phyloP scores from a whole-genome alignment of 2,888 invertebrate species.

The Pristionchus exspectatus region DNA sequence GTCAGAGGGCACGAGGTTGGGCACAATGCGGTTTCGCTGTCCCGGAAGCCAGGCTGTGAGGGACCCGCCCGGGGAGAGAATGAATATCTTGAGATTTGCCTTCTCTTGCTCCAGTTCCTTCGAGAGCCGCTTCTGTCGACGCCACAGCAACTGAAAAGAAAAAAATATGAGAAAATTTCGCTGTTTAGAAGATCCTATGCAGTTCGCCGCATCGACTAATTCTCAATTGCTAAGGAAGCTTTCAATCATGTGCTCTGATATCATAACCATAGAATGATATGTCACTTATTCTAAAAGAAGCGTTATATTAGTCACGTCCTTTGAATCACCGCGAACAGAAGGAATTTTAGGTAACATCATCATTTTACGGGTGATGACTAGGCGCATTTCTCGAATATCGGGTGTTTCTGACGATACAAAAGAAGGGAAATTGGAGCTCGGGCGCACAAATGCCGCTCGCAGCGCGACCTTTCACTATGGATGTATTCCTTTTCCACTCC shows the following conservation, averaged over 20 bases:
- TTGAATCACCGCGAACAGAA: background rate
- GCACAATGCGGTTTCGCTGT: background rate
- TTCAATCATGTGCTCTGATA: no score
- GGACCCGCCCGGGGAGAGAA: constrained; percentile 16
- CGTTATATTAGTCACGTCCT: background rate
- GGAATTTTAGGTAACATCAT: background rate
- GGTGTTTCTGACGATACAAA: background rate
- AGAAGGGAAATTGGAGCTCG: background rate
- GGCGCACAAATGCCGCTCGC: background rate
- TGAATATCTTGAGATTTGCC: constrained; percentile 46
- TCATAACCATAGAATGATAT: no score
- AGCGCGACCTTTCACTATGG: background rate
- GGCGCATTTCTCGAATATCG: background rate
- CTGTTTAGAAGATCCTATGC: background rate
- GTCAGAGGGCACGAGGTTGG: background rate
- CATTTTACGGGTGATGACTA: background rate
- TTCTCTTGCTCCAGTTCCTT: constrained; percentile 51
- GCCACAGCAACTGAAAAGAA: constrained; percentile 42
- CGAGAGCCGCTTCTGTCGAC: background rate
- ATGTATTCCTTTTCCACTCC: background rate
- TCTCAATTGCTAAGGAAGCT: no score
- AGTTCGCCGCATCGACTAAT: no score
- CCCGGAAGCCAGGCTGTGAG: constrained; percentile 39
- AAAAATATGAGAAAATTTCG: no score
- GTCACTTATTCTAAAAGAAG: background rate